A percentile compares a stretch with the other conserved stretches of the same genome.
Evolutionary conservation across 2,888 invertebrate species (phyloP).

Genomic region (Andrena chrysosceles): DNA sequence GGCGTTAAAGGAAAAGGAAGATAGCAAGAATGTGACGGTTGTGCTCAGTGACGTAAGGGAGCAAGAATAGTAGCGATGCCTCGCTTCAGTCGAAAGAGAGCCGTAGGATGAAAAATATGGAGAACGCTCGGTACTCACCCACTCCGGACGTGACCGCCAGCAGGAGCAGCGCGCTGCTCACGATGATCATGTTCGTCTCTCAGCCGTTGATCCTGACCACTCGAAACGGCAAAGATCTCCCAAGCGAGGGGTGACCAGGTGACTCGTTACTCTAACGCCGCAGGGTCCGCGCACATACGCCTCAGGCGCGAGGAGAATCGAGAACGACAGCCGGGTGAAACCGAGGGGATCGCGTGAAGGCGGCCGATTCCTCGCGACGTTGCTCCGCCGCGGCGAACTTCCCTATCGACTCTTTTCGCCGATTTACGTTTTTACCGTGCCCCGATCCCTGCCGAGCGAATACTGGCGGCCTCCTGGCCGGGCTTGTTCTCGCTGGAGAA

Average conservation of each 20-base stretch:
- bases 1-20: neutral
- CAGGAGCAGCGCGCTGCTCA: constrained; percentile 74
- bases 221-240: constrained; percentile 5
- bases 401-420: constrained; percentile 12
- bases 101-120: too few species aligned
- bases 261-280: constrained; percentile 16
- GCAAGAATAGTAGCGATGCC: neutral
- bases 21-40: neutral
- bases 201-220: neutral
- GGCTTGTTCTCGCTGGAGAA: constrained; percentile 20
- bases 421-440: constrained; percentile 21
- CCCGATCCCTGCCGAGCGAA: constrained; percentile 27
- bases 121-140: constrained; percentile 74
- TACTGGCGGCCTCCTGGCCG: constrained; percentile 21
- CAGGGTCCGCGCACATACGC: constrained; percentile 39
- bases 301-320: neutral
- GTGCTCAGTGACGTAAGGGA: neutral
- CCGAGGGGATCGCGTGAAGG: constrained; percentile 19
- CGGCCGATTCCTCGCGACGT: constrained; percentile 21
- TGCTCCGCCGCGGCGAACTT: constrained; percentile 32
- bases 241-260: neutral
- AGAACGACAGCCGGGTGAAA: constrained; percentile 10
- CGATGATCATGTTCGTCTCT: constrained; percentile 74
- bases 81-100: neutral
- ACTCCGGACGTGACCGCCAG: constrained; percentile 77